Percentiles rank a stretch among this genome's conserved stretches.
Conservation (phyloP, 2,888 invertebrate species). For the Cephonodes hylas region DNA sequence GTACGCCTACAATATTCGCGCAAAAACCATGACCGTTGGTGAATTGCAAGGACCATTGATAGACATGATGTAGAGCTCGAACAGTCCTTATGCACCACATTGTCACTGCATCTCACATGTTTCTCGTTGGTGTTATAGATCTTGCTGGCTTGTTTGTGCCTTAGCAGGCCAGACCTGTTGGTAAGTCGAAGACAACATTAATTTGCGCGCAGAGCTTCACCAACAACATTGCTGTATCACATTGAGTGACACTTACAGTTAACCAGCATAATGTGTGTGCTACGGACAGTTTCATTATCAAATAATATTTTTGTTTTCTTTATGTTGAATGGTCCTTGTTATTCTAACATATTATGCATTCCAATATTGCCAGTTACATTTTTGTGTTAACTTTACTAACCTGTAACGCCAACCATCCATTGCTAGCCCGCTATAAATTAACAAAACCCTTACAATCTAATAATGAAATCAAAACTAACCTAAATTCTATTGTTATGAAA, state of each 20-base stretch:
- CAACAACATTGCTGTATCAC: slow-evolving; percentile 69
- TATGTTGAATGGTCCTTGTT: slow-evolving; percentile 80
- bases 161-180: slow-evolving; percentile 87
- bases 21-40: slow-evolving; percentile 72
- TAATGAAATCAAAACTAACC: slow-evolving; percentile 4
- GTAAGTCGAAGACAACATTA: slow-evolving; percentile 81
- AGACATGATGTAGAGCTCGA: slow-evolving; percentile 40
- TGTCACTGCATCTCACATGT: slow-evolving; percentile 68
- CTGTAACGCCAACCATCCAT: not conserved
- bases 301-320: slow-evolving; percentile 57
- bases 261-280: slow-evolving; percentile 79
- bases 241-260: slow-evolving; percentile 67
- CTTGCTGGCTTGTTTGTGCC: slow-evolving; percentile 88
- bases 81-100: slow-evolving; percentile 70
- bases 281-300: slow-evolving; percentile 59
- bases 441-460: not conserved
- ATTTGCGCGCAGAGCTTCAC: slow-evolving; percentile 68
- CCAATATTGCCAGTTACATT: slow-evolving; percentile 25
- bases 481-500: slow-evolving; percentile 5
- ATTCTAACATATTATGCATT: slow-evolving; percentile 69
- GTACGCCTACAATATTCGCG: slow-evolving; percentile 69
- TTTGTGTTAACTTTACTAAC: slow-evolving; percentile 37
- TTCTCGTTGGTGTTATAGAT: slow-evolving; percentile 85
- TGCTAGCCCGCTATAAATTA: slow-evolving; percentile 2
- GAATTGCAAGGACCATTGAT: slow-evolving; percentile 80